These are phyloP conservation scores for Parazoanthus darwini DNA, from an alignment of 92 coral and sea anemone genomes.

Conservation along the genomic window DNA sequence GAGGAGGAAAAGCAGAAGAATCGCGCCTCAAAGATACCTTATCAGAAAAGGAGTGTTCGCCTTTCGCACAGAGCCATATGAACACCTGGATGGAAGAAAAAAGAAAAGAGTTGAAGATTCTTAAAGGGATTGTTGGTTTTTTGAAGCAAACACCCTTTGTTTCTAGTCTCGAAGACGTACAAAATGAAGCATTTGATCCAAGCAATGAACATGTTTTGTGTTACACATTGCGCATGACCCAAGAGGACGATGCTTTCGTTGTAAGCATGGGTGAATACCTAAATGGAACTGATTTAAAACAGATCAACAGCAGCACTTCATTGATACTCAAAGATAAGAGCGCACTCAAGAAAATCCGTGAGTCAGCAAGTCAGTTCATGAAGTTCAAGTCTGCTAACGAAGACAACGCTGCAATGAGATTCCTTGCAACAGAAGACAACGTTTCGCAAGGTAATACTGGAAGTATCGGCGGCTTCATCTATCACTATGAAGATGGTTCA, in stretches of 20 bases:
- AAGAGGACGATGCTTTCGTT: slow-evolving; percentile 24
- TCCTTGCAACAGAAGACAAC: slow-evolving; percentile 46
- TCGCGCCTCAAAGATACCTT: slow-evolving; percentile 19
- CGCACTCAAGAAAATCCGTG: slow-evolving; percentile 12
- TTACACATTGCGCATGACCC: slow-evolving; percentile 39
- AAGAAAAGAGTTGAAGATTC: slow-evolving; percentile 42
- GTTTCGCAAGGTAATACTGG: slow-evolving; percentile 13
- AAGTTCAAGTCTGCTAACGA: slow-evolving; percentile 23
- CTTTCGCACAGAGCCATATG: slow-evolving; percentile 37
- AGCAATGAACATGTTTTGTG: slow-evolving; percentile 42
- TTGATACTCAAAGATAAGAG: slow-evolving; percentile 2
- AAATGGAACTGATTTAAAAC: background rate
- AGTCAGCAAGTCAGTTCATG: slow-evolving; percentile 19
- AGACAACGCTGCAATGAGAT: slow-evolving; percentile 36
- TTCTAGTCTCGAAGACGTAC: slow-evolving; percentile 33
- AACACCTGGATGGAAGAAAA: slow-evolving; percentile 47
- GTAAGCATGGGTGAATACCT: slow-evolving; percentile 17
- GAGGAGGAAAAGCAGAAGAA: slow-evolving; percentile 37
- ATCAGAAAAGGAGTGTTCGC: slow-evolving; percentile 46
- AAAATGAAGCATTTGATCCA: slow-evolving; percentile 43
- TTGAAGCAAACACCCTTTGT: slow-evolving; percentile 45
- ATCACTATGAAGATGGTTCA: slow-evolving; percentile 41
- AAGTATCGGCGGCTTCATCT: slow-evolving; percentile 43
- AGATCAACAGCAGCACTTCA: slow-evolving; percentile 10
- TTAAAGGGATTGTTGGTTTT: slow-evolving; percentile 32